Evolutionary conservation across 2,113 vertebrate species (phyloP).

Genomic region (Macaca fascicularis): T2T-MFA8v1.1 NC_088379.1:26068501-26069000

Average conservation of each 20-base stretch:
- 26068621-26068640: constrained; percentile 7
- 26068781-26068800: not conserved
- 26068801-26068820: not conserved
- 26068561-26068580: not conserved
- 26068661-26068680: not conserved
- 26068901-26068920: not conserved
- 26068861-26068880: not conserved
- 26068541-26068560: constrained; percentile 16
- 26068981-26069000: not conserved
- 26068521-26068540: not conserved
- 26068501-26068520: constrained; percentile 10
- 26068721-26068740: not conserved
- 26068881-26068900: not conserved
- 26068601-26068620: not conserved
- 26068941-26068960: not conserved
- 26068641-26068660: not conserved
- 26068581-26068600: not conserved
- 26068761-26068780: not conserved
- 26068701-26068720: constrained; percentile 13
- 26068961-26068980: not conserved
- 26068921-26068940: not conserved
- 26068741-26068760: not conserved
- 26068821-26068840: constrained; percentile 12
- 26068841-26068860: not conserved
- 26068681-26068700: not conserved